Percentiles rank a stretch among this genome's conserved stretches.
Evolutionary conservation across 2,888 invertebrate genomes (phyloP).

Genomic region (Iselma pallidipennis): DNA sequence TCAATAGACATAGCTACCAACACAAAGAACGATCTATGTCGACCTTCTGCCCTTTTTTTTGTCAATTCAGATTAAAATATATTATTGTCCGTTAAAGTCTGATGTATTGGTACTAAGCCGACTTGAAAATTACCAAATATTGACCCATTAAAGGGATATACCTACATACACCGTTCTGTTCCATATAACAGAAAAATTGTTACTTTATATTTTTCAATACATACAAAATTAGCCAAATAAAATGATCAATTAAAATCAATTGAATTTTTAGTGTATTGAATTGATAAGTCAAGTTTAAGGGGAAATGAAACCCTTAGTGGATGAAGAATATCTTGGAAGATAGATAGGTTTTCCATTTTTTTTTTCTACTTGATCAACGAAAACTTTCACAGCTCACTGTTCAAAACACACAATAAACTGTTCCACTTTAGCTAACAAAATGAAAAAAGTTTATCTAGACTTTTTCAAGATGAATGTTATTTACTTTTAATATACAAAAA

Average conservation of each 20-base stretch:
- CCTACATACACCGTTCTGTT: too few relatives aligned
- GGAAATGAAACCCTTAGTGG: not conserved
- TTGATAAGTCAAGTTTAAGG: not conserved
- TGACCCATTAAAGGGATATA: too few relatives aligned
- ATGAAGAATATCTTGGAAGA: not conserved
- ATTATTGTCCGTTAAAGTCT: not conserved
- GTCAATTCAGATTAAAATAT: conserved; percentile 20
- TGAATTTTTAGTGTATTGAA: not conserved
- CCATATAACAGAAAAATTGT: too few relatives aligned
- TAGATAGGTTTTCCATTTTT: not conserved
- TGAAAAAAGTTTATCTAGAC: not conserved
- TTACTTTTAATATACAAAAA: conserved; percentile 1
- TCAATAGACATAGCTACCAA: conserved; percentile 23
- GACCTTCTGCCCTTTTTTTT: conserved; percentile 9
- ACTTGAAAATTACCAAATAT: not conserved
- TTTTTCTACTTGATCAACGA: not conserved
- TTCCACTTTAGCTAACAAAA: not conserved
- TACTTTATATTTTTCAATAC: too few relatives aligned
- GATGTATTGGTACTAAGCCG: not conserved
- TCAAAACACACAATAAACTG: not conserved
- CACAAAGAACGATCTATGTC: conserved; percentile 11
- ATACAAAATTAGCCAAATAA: too few relatives aligned
- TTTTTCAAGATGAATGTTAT: not conserved
- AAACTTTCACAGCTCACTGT: not conserved
- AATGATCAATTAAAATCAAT: not conserved